Evolutionary conservation across 1,140 invertebrate species (phyloP).

Genomic region (Gonioctena quinquepunctata): DNA sequence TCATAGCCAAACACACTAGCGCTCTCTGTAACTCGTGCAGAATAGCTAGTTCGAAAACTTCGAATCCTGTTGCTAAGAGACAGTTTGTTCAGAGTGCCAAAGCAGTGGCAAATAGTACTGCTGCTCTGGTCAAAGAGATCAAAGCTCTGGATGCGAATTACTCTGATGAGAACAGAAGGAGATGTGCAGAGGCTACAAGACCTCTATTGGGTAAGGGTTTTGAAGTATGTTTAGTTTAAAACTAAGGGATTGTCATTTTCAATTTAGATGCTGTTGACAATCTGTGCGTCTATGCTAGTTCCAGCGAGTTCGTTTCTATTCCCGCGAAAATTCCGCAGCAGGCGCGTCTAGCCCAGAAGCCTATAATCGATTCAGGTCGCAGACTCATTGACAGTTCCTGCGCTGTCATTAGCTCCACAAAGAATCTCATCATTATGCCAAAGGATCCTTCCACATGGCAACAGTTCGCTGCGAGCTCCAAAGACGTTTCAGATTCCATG

Average conservation of each 20-base stretch:
- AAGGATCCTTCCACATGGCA: slow-evolving; percentile 94
- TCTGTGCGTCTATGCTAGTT: slow-evolving; percentile 90
- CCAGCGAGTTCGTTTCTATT: slow-evolving; percentile 89
- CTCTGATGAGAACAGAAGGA: slow-evolving; percentile 71
- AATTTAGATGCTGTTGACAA: slow-evolving; percentile 83
- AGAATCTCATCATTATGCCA: slow-evolving; percentile 85
- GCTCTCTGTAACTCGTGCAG: slow-evolving; percentile 94
- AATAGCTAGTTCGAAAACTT: slow-evolving; percentile 87
- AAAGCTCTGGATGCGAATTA: slow-evolving; percentile 89
- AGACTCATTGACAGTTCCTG: slow-evolving; percentile 83
- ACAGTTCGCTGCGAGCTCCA: slow-evolving; percentile 88
- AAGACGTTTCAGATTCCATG: slow-evolving; percentile 94
- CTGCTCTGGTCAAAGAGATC: slow-evolving; percentile 92
- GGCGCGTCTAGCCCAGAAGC: slow-evolving; percentile 79
- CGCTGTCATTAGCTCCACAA: slow-evolving; percentile 88
- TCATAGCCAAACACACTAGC: slow-evolving; percentile 96
- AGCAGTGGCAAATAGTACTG: slow-evolving; percentile 96
- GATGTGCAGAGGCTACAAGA: slow-evolving; percentile 79
- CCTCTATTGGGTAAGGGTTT: slow-evolving; percentile 69
- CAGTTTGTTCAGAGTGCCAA: slow-evolving; percentile 98
- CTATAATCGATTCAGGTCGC: slow-evolving; percentile 83
- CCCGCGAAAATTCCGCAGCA: slow-evolving; percentile 88
- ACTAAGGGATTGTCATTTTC: not conserved
- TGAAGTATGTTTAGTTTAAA: not conserved
- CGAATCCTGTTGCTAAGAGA: slow-evolving; percentile 90